These are phyloP conservation scores for Rhynchomys soricoides DNA, from an alignment of 2,113 vertebrate genomes.

Conservation along the genomic window DNA sequence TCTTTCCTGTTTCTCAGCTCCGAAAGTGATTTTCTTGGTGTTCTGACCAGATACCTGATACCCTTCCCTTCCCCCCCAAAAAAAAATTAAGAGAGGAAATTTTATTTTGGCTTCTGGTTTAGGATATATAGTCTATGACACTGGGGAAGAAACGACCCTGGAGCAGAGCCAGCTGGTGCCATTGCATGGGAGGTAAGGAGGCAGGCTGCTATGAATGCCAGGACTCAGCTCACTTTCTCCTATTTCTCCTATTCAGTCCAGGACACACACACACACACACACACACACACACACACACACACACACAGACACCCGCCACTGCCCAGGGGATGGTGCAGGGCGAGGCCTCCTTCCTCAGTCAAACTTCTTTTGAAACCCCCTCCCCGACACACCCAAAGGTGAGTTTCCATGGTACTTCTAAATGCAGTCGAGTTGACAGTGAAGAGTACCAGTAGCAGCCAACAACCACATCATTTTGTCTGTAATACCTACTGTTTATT, in stretches of 20 bases:
- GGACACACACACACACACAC: no score
- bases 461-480: constrained; percentile 7
- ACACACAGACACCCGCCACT: no score
- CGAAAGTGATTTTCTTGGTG: not conserved
- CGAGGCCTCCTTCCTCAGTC: not conserved
- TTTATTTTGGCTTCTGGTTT: not conserved
- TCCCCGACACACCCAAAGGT: not conserved
- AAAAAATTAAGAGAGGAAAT: not conserved
- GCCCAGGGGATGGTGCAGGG: not conserved
- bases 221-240: not conserved
- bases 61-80: no score
- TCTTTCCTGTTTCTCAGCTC: constrained; percentile 30
- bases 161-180: not conserved
- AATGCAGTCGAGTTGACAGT: not conserved
- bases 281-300: no score
- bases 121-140: not conserved
- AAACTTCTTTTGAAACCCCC: not conserved
- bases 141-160: not conserved
- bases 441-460: not conserved
- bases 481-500: not conserved
- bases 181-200: not conserved
- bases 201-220: not conserved
- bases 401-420: not conserved
- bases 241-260: not conserved
- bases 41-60: not conserved